Evolutionary conservation across 2,113 vertebrate species (phyloP).

Genomic region (Phaethornis superciliosus): DNA sequence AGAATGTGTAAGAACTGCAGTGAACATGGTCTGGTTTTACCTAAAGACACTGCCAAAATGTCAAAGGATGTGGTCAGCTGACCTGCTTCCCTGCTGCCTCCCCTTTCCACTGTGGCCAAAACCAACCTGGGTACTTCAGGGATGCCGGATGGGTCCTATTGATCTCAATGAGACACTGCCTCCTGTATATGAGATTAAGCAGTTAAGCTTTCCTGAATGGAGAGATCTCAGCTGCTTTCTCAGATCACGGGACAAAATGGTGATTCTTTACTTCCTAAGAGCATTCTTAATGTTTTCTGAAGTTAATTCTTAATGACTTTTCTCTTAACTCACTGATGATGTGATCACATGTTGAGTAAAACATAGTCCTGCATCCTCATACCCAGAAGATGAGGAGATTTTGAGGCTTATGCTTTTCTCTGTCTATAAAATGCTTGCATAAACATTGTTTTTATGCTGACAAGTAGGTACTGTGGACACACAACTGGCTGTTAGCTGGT

Average conservation of each 20-base stretch:
- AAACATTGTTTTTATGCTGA: neutral
- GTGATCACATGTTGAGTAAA: neutral
- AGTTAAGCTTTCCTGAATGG: neutral
- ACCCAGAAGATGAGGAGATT: neutral
- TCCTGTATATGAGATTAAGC: neutral
- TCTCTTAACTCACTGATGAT: neutral
- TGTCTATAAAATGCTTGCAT: neutral
- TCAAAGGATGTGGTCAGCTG: neutral
- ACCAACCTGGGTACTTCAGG: neutral
- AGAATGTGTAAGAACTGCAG: fast-evolving
- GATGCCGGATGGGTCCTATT: neutral
- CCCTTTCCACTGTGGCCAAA: neutral
- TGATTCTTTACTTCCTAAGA: neutral
- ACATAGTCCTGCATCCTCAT: neutral
- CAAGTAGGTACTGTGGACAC: neutral
- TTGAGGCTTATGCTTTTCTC: neutral
- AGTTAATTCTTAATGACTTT: neutral
- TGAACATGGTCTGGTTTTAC: neutral
- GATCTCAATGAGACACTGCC: neutral
- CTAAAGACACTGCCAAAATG: neutral
- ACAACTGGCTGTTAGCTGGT: neutral
- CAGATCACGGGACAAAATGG: neutral
- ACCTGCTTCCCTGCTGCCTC: neutral
- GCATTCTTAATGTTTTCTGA: neutral
- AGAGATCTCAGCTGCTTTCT: neutral